Evolutionary conservation across 2,888 invertebrate genomes (phyloP), one percentile per base, ranked within the genome.

Genomic region (Lumbricus terrestris): DNA sequence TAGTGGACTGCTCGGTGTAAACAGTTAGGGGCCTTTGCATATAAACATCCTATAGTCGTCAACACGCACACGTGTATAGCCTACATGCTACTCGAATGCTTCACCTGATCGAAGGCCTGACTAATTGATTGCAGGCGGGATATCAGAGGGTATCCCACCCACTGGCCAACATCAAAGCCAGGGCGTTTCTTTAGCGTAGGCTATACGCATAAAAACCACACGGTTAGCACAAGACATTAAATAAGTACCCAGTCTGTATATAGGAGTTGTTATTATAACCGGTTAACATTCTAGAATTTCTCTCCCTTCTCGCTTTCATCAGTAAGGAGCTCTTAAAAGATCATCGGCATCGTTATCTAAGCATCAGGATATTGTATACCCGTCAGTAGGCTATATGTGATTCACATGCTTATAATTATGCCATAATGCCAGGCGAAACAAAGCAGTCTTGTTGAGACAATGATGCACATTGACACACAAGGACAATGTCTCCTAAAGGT

Each of bases 151-250:
- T 8, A 11, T n/a, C 29, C 69, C 29, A n/a, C 69, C n/a, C 69
- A 29, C 69, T 69, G 69, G n/a, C n/a, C n/a, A n/a, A 29, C 69
- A 69, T n/a, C n/a, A 69, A 69, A n/a, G 8, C n/a, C 69, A 69
- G 69, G 69, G 69, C 69, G 69, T 69, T 69, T 69, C 69, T 69
- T 69, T 69, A n/a, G n/a, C n/a, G n/a, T n/a, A n/a, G n/a, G n/a
- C n/a, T n/a, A n/a, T 47, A 29, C 5, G 69, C 6, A 6, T n/a
- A 69, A 69, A n/a, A 20, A 23, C 47, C 23, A 47, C 47, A 47
- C 40, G 15, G n/a, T 1, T 69, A 4, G 47, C 23, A 47, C 23
- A 47, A 47, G 69, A 69, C 69, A 69, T 69, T 69, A 69, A 69
- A 69, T 69, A 69, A n/a, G 29, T n/a, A 69, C 69, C n/a, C n/a